Evolutionary conservation across 2,797 vertebrate genomes (phyloP), one percentile per base, ranked within the genome.

Genomic region (Microctenopoma lineatum): DNA sequence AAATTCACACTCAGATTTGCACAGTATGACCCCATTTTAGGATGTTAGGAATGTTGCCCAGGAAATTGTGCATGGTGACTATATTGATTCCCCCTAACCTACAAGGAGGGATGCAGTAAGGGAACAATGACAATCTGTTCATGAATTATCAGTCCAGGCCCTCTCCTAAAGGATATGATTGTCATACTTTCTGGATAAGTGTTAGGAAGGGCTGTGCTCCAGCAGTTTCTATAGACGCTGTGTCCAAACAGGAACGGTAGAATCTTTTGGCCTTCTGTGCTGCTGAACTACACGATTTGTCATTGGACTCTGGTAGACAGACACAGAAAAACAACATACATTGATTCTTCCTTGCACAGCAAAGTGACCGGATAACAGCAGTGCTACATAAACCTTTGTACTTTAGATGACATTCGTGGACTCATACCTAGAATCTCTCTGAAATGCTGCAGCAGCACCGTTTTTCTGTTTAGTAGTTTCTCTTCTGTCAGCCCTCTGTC

Each of bases 211-310:
- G 96, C 59, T 95, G 84, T 59, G 81, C 76, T 57, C 95, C 96
- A 54, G 85, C 87, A 0, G 81, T 89, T 53, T 96, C 94, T 79
- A 96, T 93, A 61, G 57, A 87, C 58, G 72, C 77, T 2, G 83
- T 95, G 79, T 96, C 89, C 95, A 97, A 93, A 77, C 97, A 98
- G 73, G 95, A 95, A 14, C 0, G 85, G 84, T 96, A 98, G 90
- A 97, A 98, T 5, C 44, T 77, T 74, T 89, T 90, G 56, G 95
- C 93, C 85, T 97, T 98, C 82, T 94, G 88, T 45, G 93, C 90
- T 3, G 93, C 94, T 72, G 93, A 92, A 52, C 79, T 81, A 15
- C 1, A 9, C 0, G 32, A 29, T 8, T 29, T 26, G 59, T 59
- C 36, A 2, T 81, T 79, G 59, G 86, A 84, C 59, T 86, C 92